Percentiles rank a stretch among this genome's conserved stretches.
phyloP scores from a whole-genome alignment of 2,888 invertebrate species.

The Autographa gamma region DNA sequence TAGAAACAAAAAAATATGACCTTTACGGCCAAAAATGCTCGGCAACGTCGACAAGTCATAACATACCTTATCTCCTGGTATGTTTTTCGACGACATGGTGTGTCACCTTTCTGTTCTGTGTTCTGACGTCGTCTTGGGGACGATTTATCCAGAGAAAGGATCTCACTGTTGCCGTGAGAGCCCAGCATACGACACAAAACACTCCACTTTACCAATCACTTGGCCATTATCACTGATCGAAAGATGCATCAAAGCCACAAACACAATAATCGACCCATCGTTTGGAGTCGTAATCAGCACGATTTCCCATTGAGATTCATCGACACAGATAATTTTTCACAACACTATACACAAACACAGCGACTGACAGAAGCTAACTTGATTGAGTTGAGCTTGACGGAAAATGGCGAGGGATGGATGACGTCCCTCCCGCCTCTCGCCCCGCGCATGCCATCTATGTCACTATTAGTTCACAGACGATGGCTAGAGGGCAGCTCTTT shows the following conservation, averaged over 20 bases:
- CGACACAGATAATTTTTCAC: constrained; percentile 87
- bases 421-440: constrained; percentile 75
- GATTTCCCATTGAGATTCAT: constrained; percentile 88
- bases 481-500: constrained; percentile 73
- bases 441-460: constrained; percentile 75
- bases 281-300: constrained; percentile 86
- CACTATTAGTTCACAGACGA: constrained; percentile 48
- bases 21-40: constrained; percentile 69
- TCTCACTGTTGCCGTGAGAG: constrained; percentile 85
- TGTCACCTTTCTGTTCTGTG: constrained; percentile 80
- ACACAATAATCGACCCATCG: constrained; percentile 87
- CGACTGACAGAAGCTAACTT: constrained; percentile 88
- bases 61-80: constrained; percentile 95
- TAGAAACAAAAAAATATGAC: constrained; percentile 81
- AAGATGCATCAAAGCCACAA: constrained; percentile 86
- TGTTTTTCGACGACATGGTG: constrained; percentile 93
- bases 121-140: constrained; percentile 86
- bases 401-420: constrained; percentile 85
- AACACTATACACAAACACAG: constrained; percentile 88
- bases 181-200: constrained; percentile 88
- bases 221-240: constrained; percentile 87
- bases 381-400: constrained; percentile 85
- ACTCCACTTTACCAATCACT: constrained; percentile 87
- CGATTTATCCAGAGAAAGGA: constrained; percentile 88
- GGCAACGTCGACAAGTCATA: constrained; percentile 61